phyloP scores from a whole-genome alignment of 2,113 vertebrate species.

The Ahaetulla prasina region DNA sequence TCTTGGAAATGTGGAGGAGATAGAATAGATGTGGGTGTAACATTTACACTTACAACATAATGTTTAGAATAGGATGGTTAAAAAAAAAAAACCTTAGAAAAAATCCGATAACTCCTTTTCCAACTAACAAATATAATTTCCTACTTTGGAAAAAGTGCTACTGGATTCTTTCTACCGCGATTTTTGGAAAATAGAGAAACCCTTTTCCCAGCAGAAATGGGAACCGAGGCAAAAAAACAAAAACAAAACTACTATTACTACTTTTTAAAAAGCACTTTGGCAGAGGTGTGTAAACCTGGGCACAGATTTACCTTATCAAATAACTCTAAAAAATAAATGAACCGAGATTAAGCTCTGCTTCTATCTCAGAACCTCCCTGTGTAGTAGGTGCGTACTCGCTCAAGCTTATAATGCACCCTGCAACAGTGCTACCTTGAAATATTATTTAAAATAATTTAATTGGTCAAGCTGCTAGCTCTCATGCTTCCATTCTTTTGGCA shows the following conservation, averaged over 20 bases:
- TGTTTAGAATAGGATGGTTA: background rate
- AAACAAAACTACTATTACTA: fast-evolving
- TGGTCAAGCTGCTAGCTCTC: background rate
- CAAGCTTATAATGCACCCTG: background rate
- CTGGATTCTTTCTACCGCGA: background rate
- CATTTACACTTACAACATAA: background rate
- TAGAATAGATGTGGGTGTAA: background rate
- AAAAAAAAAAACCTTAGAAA: background rate
- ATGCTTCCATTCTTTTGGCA: background rate
- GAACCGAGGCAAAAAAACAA: background rate
- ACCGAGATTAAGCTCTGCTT: background rate
- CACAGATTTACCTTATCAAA: background rate
- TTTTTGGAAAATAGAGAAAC: background rate
- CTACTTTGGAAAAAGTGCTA: background rate
- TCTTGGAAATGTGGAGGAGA: background rate
- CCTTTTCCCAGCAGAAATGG: background rate
- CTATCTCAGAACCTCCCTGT: background rate
- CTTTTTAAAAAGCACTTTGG: background rate
- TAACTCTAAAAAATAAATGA: background rate
- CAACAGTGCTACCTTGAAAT: background rate
- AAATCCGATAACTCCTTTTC: background rate
- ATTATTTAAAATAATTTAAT: background rate
- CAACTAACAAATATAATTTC: background rate
- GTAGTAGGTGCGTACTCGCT: background rate
- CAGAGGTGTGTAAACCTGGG: background rate